Evolutionary conservation across 2,113 vertebrate genomes (phyloP), one percentile per base, ranked within the genome.

Genomic region (Thomomys bottae): DNA sequence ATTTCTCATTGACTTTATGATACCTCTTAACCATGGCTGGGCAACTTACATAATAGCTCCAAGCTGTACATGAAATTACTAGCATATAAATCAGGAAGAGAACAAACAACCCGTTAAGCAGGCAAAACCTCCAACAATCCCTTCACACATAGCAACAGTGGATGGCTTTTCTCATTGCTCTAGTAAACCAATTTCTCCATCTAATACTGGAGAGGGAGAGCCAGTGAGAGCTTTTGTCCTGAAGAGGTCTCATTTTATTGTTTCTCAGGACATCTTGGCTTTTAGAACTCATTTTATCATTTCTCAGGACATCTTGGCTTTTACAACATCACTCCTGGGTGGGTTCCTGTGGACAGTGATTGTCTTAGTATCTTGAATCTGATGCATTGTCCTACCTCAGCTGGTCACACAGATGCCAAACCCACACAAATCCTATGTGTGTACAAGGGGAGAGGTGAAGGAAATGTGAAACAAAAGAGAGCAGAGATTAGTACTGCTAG

Each of bases 381-480:
- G 71, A 6, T 59, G 2, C 78, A 68, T 86, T 86, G 72, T 77
- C 64, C 18, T 64, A 64, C 12, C 73, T 87, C 68, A 61, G 21
- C 32, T 59, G 49, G 40, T 87, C 94, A 89, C 63, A 57, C 40
- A 91, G 84, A 84, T 57, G 70, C 12, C n/a, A 21, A 87, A 85
- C 36, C 36, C 80, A n/a, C 70, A 54, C 32, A 72, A n/a, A 84
- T 78, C 59, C 34, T 87, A 61, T 24, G 6, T 70, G 59, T 94
- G 89, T 78, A 24, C 20, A 18, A 71, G 40, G 87, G 6, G 59
- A 94, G 45, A 84, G 77, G 77, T 68, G 45, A 87, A 64, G 76
- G 89, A 92, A 93, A 75, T 38, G 57, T 8, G 67, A 76, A 38
- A 88, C 88, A 90, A 84, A 90, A 84, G 32, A 8, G 67, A 89